Conservation (phyloP, 2,797 vertebrate species). For the Microctenopoma stevenorrisi region DNA sequence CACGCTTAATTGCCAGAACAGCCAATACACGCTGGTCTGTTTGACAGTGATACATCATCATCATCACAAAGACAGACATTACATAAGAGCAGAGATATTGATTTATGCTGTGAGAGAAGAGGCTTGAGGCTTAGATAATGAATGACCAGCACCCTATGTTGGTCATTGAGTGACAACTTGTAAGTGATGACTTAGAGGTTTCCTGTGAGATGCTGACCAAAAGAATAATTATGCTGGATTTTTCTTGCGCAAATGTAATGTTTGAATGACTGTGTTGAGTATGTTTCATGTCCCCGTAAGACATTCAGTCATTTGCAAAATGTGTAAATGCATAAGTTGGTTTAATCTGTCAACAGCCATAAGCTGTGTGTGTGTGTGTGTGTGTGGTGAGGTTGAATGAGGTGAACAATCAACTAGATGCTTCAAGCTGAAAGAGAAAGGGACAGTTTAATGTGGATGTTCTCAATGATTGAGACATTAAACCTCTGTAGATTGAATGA, state of each 20-base stretch:
- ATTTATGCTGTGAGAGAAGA: constrained; percentile 45
- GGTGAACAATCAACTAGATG: constrained; percentile 2
- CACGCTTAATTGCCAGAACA: constrained; percentile 34
- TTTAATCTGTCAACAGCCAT: constrained; percentile 36
- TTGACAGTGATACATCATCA: constrained; percentile 48
- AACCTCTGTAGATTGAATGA: background rate
- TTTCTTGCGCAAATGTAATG: constrained; percentile 13
- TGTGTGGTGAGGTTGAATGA: constrained; percentile 21
- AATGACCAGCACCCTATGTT: constrained; percentile 30
- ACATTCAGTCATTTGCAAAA: constrained; percentile 16
- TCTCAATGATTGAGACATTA: no score
- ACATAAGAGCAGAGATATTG: constrained; percentile 38
- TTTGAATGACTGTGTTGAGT: constrained; percentile 11
- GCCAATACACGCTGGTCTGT: constrained; percentile 9
- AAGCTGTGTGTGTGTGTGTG: constrained; percentile 24
- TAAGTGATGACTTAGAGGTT: constrained; percentile 58
- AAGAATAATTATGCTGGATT: constrained; percentile 35
- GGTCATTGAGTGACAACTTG: constrained; percentile 38
- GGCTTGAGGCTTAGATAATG: constrained; percentile 50
- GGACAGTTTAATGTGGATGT: background rate
- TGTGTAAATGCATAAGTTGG: constrained; percentile 12
- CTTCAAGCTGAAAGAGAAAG: background rate
- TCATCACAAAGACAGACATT: constrained; percentile 38
- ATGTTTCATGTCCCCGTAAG: constrained; percentile 10
- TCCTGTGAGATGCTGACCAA: constrained; percentile 34